These are phyloP conservation scores for Siderastrea radians DNA, from an alignment of 92 coral and sea anemone genomes.

Conservation along the genomic window DNA sequence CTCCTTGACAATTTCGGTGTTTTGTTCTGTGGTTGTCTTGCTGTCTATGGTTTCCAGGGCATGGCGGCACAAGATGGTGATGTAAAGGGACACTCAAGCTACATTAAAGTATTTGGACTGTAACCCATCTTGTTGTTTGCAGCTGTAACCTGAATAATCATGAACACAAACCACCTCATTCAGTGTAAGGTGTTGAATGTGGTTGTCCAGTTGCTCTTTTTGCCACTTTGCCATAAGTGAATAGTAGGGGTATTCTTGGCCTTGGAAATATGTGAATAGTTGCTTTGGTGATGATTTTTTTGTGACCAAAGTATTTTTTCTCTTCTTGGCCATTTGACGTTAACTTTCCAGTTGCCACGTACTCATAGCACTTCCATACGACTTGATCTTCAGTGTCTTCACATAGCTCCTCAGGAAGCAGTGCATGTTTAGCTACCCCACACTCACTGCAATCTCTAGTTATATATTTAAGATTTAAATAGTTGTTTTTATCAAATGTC, in stretches of 20 bases:
- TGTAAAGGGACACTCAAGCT: conserved; percentile 39
- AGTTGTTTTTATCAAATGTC: too few species aligned
- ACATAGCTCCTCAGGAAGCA: too few species aligned
- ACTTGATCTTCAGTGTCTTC: too few species aligned
- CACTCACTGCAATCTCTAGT: too few species aligned
- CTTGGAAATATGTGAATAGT: too few species aligned
- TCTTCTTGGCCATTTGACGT: too few species aligned
- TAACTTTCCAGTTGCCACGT: too few species aligned
- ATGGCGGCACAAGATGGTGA: conserved; percentile 42
- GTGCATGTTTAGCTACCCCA: too few species aligned
- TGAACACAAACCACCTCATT: conserved; percentile 50
- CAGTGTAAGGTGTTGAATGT: conserved; percentile 62
- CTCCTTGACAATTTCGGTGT: conserved; percentile 44
- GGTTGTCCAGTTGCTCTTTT: conserved; percentile 60
- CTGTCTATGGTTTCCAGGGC: conserved; percentile 40
- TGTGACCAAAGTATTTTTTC: too few species aligned
- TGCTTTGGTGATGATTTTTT: too few species aligned
- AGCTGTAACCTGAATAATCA: conserved; percentile 60
- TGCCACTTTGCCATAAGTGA: conserved; percentile 77
- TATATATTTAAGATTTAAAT: too few species aligned
- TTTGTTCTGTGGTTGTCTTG: conserved; percentile 40
- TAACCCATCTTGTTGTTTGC: conserved; percentile 70
- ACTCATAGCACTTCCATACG: too few species aligned
- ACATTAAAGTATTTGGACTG: conserved; percentile 70
- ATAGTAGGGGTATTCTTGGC: conserved; percentile 43